Base-by-base conservation (phyloP, 2,888 invertebrate genomes). In the Tigriopus californicus region DNA sequence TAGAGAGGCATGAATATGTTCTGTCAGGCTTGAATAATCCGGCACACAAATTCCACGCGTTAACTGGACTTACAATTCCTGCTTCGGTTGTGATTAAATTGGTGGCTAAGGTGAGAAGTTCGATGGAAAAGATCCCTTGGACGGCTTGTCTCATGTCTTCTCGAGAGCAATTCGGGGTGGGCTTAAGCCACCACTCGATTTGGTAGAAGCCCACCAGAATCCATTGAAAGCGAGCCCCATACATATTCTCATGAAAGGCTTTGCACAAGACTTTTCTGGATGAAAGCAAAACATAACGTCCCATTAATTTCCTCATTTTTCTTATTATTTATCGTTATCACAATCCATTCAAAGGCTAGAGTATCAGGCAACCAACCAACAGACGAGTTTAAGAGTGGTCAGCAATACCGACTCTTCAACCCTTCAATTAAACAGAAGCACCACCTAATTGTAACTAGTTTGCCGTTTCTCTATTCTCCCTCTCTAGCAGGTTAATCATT, bases 181-280 rank as follows among this genome's bases (percentile, higher is more conserved):
- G 33, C 46, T 62, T 41, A 33, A 59, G 47, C 66, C 66, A 67
- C 65, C 65, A 70, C 62, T 61, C 61, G 18, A 65, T 62, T 20
- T 65, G 64, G 62, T 69, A 69, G 63, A 69, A 68, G 8, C 65
- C 65, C 59, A 64, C 33, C 25, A 95, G 83, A 1, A 95, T 79
- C 94, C 94, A 94, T 65, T 94, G 91, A 74, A 91, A 92, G 61
- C 89, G 85, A 6, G 87, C 77, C 0, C 94, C 94, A 70, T 80
- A 89, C 84, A 94, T 70, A 11, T 62, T 69, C 66, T 70, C 82
- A 81, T 78, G 82, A 70, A 81, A 83, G 55, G 88, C 89, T 69
- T 88, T 86, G 70, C 89, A 90, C 70, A 89, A 89, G 63, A 88
- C 33, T 10, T 33, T 22, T 12, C 57, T 55, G 5, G n/a, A 33